Percentiles rank a stretch among this genome's conserved stretches.
Conservation (phyloP, 2,797 vertebrate species). For the Chelmon rostratus region DNA sequence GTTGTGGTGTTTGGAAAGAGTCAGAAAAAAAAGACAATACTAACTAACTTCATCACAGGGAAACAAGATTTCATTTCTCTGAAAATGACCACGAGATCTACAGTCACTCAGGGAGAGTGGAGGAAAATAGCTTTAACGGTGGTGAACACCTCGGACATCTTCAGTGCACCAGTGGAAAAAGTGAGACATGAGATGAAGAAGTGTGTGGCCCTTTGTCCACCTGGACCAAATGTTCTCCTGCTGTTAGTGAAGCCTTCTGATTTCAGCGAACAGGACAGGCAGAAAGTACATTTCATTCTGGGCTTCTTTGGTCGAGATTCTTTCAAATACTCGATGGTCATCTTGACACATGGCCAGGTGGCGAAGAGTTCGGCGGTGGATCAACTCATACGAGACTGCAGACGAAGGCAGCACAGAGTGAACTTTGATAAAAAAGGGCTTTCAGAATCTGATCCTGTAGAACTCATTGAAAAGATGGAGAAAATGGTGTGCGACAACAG, state of each 20-base stretch:
- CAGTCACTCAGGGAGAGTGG: neutral
- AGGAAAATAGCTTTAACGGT: slow-evolving; percentile 1
- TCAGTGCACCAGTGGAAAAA: slow-evolving; percentile 9
- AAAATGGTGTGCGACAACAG: slow-evolving; percentile 26
- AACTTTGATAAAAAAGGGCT: slow-evolving; percentile 5
- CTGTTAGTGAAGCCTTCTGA: slow-evolving; percentile 42
- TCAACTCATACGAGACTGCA: slow-evolving; percentile 30
- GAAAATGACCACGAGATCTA: neutral
- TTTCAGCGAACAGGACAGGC: slow-evolving; percentile 38
- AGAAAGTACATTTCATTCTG: slow-evolving; percentile 3
- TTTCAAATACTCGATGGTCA: slow-evolving; percentile 34
- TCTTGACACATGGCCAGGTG: neutral
- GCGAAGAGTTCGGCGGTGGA: neutral
- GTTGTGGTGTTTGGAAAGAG: slow-evolving; percentile 57
- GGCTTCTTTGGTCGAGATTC: slow-evolving; percentile 43
- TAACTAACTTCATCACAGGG: slow-evolving; percentile 29
- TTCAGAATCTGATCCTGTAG: neutral
- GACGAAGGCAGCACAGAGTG: slow-evolving; percentile 3
- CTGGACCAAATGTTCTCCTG: slow-evolving; percentile 63
- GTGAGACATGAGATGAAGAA: slow-evolving; percentile 38
- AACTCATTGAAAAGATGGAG: slow-evolving; percentile 29
- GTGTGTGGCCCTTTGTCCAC: slow-evolving; percentile 36
- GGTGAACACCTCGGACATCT: slow-evolving; percentile 42
- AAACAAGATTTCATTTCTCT: neutral
- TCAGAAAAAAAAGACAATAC: slow-evolving; percentile 12